Evolutionary conservation across 1,140 invertebrate genomes (phyloP).

Genomic region (Pogonus chalceus): DNA sequence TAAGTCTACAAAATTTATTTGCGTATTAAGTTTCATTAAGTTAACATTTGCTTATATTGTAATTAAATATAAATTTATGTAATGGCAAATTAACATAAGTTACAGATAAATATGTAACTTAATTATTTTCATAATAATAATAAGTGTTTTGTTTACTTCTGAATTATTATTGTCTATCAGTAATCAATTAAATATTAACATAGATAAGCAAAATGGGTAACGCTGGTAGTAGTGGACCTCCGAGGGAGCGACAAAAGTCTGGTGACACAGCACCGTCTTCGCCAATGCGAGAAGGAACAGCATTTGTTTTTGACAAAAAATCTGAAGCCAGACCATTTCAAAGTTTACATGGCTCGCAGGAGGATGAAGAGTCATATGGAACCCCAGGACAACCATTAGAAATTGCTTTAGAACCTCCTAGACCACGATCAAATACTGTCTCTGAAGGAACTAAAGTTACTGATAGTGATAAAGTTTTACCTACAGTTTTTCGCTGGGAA

Average conservation of each 20-base stretch:
- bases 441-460: conserved; percentile 44
- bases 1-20: too few relatives aligned
- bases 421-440: conserved; percentile 60
- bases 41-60: too few relatives aligned
- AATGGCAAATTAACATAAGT: too few relatives aligned
- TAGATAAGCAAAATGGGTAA: conserved; percentile 52
- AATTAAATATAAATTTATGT: too few relatives aligned
- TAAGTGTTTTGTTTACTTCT: too few relatives aligned
- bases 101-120: too few relatives aligned
- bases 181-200: not conserved
- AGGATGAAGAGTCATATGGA: conserved; percentile 72
- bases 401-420: conserved; percentile 37
- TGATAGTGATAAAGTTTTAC: conserved; percentile 34
- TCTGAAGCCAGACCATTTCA: conserved; percentile 52
- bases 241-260: conserved; percentile 53
- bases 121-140: too few relatives aligned
- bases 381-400: conserved; percentile 45
- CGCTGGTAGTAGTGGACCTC: conserved; percentile 54
- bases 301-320: conserved; percentile 78
- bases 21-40: too few relatives aligned
- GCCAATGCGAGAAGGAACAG: conserved; percentile 65
- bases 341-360: conserved; percentile 48
- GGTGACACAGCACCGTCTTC: conserved; percentile 52
- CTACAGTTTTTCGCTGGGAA: conserved; percentile 96
- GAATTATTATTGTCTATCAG: too few relatives aligned